Evolutionary conservation across 1,140 invertebrate genomes (phyloP), one percentile per base, ranked within the genome.

Genomic region (Brachystomella parvula): DNA sequence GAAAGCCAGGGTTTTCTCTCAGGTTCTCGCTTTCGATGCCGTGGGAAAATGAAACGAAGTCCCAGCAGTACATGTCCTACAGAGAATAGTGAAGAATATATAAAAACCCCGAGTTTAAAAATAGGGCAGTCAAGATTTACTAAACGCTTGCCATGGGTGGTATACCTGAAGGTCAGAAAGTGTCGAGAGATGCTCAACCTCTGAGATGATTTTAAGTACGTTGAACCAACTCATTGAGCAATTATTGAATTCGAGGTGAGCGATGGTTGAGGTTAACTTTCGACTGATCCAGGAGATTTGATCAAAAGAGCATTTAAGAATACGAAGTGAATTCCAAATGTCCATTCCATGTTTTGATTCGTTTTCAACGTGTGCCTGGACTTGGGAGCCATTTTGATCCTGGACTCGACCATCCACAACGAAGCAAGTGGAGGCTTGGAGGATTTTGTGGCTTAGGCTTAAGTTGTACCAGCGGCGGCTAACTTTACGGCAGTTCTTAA

Each of bases 41-140:
- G 9, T 62, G 53, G 28, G 68, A 66, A 39, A 73, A 73, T 3
- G 67, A 69, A 17, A 64, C 56, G 33, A 69, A 73, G 28, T 71
- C 69, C 72, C 72, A 73, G 19, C 60, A 69, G 44, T 73, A 73
- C 39, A 66, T 70, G 44, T 73, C 67, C 32, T n/a, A n/a, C n/a
- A n/a, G n/a, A n/a, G n/a, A n/a, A n/a, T n/a, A n/a, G n/a, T n/a
- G n/a, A n/a, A n/a, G n/a, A n/a, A n/a, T n/a, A n/a, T n/a, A n/a
- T n/a, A n/a, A n/a, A n/a, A n/a, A n/a, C n/a, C 12, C 12, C 39
- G 39, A 47, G 39, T 47, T 12, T 12, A 15, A 47, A 47, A 15
- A 47, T n/a, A n/a, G 39, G 12, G 12, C 12, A 15, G n/a, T 47
- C 12, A 47, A n/a, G 12, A 47, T 47, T 47, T 47, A 47, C n/a